Base-by-base conservation (phyloP, 2,113 vertebrate species). In the Apistogramma diplotaenia region DNA sequence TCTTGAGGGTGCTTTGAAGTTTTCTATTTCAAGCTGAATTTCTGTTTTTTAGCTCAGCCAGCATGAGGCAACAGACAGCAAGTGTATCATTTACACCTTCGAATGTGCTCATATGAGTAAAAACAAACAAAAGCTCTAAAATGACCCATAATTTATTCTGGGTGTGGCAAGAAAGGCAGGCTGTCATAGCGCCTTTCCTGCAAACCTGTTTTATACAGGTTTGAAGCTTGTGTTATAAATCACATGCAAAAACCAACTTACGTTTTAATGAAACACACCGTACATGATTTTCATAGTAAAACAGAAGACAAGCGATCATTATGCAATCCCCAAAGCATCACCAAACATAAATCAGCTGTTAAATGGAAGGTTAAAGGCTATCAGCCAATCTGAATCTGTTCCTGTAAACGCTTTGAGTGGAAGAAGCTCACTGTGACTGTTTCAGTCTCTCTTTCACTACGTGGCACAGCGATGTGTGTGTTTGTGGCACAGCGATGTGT, bases 61-160 rank as follows among this genome's bases (percentile, higher is more conserved):
- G 40, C 23, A 16, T 1, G 5, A 1, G 15, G 62, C 40, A 67
- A 3, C 8, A 8, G 15, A 29, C 37, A 19, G 29, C 13, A 37
- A 81, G 43, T 55, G 3, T 85, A 35, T 76, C 15, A 89, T 90
- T 90, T 75, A 78, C 78, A 81, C 81, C 56, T 76, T 16, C 0
- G 53, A 57, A 4, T 56, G 12, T 70, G 43, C 29, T 70, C 25
- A 8, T 75, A 51, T 78, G 58, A 73, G 55, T 11, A 16, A 31
- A 43, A 72, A 23, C 7, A 65, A 9, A n/a, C 9, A 65, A 18
- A 16, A 40, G 2, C 27, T 29, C 40, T 70, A 70, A 70, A 71
- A 70, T 54, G 70, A 29, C 25, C 57, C 25, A 15, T 53, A 33
- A 77, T 76, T 74, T 60, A 18, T 53, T 76, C 11, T 15, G 12